These are phyloP conservation scores for Brenthis hecate DNA, from an alignment of 2,888 invertebrate species.

Conservation along the genomic window DNA sequence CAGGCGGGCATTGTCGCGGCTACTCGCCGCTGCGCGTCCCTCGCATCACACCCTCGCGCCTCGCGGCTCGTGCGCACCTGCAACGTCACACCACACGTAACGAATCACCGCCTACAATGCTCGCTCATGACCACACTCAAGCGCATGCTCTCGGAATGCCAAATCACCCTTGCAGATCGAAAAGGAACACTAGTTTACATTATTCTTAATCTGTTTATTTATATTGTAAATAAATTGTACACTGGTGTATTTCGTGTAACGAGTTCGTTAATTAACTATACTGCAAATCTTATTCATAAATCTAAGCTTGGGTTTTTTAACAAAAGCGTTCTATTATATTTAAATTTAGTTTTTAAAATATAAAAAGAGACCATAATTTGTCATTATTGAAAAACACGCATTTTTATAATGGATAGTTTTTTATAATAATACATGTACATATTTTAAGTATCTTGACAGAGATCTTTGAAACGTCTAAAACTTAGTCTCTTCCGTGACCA, in stretches of 20 bases:
- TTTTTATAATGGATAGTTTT: too few species aligned
- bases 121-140: constrained; percentile 37
- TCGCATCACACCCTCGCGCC: constrained; percentile 77
- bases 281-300: constrained; percentile 2
- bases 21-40: constrained; percentile 71
- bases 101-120: constrained; percentile 26
- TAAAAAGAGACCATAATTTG: too few species aligned
- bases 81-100: constrained; percentile 34
- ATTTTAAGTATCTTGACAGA: too few species aligned
- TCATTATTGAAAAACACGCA: too few species aligned
- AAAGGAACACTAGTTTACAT: constrained; percentile 32
- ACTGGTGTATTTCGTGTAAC: constrained; percentile 30
- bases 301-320: neutral
- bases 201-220: constrained; percentile 35
- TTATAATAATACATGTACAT: too few species aligned
- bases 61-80: constrained; percentile 69
- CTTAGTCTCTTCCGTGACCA: too few species aligned
- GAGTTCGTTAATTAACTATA: constrained; percentile 20
- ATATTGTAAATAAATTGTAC: constrained; percentile 30
- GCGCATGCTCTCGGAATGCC: constrained; percentile 28
- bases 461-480: too few species aligned
- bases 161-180: constrained; percentile 31
- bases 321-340: too few species aligned
- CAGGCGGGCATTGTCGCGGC: constrained; percentile 76
- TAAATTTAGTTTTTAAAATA: too few species aligned